Conservation (phyloP, 2,888 invertebrate genomes). For the Acronicta leporina region DNA sequence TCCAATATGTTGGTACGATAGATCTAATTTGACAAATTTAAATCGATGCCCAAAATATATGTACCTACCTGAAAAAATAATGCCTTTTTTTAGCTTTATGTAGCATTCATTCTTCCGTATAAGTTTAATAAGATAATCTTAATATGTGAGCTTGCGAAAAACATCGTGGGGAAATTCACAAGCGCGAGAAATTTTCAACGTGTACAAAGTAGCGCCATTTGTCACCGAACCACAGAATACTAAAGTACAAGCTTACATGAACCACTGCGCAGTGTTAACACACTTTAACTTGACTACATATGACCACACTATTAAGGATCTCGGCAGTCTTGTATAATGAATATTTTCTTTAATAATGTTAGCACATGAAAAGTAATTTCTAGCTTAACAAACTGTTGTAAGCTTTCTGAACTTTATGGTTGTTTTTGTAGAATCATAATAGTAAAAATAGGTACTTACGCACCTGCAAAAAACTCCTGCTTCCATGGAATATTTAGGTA, state of each 20-base stretch:
- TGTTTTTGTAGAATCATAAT: background rate
- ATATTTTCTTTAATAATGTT: constrained; percentile 1
- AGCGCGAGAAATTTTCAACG: constrained; percentile 56
- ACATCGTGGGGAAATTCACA: constrained; percentile 43
- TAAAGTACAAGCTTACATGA: constrained; percentile 57
- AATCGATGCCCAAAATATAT: constrained; percentile 70
- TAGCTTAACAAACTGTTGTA: background rate
- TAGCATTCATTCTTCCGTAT: constrained; percentile 26
- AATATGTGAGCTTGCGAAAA: constrained; percentile 29
- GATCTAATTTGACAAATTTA: constrained; percentile 80
- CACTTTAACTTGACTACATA: constrained; percentile 56
- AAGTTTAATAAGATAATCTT: constrained; percentile 9
- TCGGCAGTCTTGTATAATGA: constrained; percentile 24
- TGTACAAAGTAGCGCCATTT: constrained; percentile 63
- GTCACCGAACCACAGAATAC: constrained; percentile 60
- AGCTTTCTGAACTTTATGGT: background rate
- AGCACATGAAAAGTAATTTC: background rate
- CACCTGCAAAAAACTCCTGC: too few species aligned
- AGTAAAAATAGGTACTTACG: too few species aligned
- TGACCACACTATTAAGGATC: constrained; percentile 56
- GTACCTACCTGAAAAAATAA: constrained; percentile 40
- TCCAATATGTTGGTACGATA: constrained; percentile 76
- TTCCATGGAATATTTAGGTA: too few species aligned
- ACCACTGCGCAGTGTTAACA: constrained; percentile 59
- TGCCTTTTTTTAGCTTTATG: constrained; percentile 25